Evolutionary conservation across 2,113 vertebrate genomes (phyloP).

Genomic region (Phasianus colchicus): DNA sequence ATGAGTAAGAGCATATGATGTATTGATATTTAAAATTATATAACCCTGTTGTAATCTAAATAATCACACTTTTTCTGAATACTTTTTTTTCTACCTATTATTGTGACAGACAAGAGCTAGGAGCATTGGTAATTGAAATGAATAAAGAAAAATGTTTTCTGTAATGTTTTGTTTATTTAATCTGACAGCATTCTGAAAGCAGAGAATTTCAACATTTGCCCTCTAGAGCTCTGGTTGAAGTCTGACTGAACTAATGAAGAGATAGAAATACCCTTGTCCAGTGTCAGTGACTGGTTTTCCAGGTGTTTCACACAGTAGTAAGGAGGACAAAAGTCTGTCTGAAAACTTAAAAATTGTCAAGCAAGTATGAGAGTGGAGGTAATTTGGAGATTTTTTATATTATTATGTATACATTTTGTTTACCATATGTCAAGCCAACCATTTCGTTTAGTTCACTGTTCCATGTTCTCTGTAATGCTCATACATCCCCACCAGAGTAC

Average conservation of each 20-base stretch:
- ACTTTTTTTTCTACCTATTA: constrained; percentile 19
- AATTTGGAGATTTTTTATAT: background rate
- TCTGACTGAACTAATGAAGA: background rate
- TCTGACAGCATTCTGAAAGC: background rate
- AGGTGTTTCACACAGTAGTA: background rate
- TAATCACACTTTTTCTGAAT: background rate
- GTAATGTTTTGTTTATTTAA: background rate
- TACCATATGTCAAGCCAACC: background rate
- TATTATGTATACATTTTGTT: background rate
- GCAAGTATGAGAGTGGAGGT: background rate
- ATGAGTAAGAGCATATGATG: background rate
- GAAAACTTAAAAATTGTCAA: background rate
- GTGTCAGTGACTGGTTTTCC: background rate
- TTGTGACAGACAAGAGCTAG: background rate
- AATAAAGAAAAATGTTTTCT: background rate
- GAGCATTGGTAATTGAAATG: background rate
- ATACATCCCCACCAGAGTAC: background rate
- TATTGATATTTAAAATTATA: constrained; percentile 38
- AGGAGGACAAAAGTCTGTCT: background rate
- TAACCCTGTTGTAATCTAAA: background rate
- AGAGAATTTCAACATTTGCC: background rate
- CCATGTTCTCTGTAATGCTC: background rate
- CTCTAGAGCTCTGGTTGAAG: background rate
- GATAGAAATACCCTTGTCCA: background rate
- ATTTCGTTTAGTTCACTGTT: background rate